Conservation (phyloP, 2,113 vertebrate genomes). For the Pyxicephalus adspersus region DNA sequence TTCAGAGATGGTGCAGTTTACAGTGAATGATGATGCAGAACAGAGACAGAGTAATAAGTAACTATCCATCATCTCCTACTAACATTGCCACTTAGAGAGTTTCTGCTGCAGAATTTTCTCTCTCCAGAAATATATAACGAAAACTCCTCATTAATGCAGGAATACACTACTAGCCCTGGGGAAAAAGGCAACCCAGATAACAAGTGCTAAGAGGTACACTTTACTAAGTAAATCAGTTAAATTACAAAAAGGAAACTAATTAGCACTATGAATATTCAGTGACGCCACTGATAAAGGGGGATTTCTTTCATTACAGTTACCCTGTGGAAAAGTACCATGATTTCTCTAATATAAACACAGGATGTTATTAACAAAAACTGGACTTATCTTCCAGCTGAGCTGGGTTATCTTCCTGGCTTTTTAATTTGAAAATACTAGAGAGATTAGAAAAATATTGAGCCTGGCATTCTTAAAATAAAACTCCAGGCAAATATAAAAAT, state of each 20-base stretch:
- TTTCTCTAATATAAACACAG: constrained; percentile 11
- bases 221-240: constrained; percentile 72
- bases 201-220: constrained; percentile 63
- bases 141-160: constrained; percentile 30
- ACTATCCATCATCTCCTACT: constrained; percentile 34
- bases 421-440: constrained; percentile 13
- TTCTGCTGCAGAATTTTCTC: background rate
- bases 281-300: constrained; percentile 7
- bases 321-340: background rate
- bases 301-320: constrained; percentile 28
- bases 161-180: constrained; percentile 38
- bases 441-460: constrained; percentile 39
- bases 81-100: background rate
- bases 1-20: background rate
- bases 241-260: constrained; percentile 68
- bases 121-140: background rate
- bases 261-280: constrained; percentile 40
- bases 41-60: background rate
- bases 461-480: background rate
- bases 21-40: background rate
- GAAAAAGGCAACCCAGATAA: constrained; percentile 64
- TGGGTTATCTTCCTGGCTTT: constrained; percentile 23
- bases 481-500: too few species aligned
- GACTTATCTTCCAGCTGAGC: constrained; percentile 4
- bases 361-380: constrained; percentile 11